Evolutionary conservation across 2,888 invertebrate species (phyloP).

Genomic region (Epinotia nisella): DNA sequence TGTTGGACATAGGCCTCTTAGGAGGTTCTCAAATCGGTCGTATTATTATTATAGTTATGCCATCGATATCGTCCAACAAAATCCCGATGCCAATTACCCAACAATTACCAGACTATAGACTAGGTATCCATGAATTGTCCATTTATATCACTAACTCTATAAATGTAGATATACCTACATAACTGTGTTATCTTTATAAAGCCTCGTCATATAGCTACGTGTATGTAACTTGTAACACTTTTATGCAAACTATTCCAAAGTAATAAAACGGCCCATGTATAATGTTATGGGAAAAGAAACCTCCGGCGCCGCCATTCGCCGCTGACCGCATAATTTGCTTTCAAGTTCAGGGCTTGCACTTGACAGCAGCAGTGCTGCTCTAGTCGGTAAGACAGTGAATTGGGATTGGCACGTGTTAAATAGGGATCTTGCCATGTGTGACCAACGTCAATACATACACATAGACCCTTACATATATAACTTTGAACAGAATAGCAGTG

Average conservation of each 20-base stretch:
- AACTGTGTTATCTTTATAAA: too few relatives aligned
- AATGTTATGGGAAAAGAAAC: conserved; percentile 39
- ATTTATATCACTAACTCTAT: too few relatives aligned
- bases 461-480: too few relatives aligned
- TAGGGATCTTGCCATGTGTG: too few relatives aligned
- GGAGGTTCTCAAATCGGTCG: too few relatives aligned
- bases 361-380: not conserved
- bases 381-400: not conserved
- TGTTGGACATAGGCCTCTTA: too few relatives aligned
- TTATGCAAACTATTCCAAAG: conserved; percentile 15
- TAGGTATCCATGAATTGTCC: too few relatives aligned
- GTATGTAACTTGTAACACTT: conserved; percentile 4
- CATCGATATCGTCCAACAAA: not conserved
- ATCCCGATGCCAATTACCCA: not conserved
- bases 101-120: too few relatives aligned
- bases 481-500: too few relatives aligned
- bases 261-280: conserved; percentile 18
- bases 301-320: conserved; percentile 20
- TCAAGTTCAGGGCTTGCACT: conserved; percentile 40
- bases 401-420: not conserved
- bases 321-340: conserved; percentile 34
- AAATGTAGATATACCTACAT: too few relatives aligned
- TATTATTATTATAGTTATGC: not conserved
- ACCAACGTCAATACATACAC: too few relatives aligned
- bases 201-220: not conserved